Percentiles rank a stretch among this genome's conserved stretches.
phyloP scores from a whole-genome alignment of 2,888 invertebrate genomes.

The Gymnocheta viridis region DNA sequence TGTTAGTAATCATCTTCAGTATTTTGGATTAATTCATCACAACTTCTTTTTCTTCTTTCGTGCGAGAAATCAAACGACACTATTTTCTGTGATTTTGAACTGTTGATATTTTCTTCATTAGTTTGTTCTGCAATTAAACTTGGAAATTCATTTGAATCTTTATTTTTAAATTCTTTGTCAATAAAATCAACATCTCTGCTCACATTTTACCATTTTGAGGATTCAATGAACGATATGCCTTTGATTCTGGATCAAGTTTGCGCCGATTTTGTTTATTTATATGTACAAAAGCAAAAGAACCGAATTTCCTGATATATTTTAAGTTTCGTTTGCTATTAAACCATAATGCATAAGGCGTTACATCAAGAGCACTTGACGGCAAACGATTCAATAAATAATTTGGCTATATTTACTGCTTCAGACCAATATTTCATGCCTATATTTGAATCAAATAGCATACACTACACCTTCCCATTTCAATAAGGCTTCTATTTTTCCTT shows the following conservation, averaged over 20 bases:
- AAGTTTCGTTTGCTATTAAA: no score
- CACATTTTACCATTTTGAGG: neutral
- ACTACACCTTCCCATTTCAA: no score
- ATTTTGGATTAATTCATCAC: neutral
- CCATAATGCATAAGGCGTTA: no score
- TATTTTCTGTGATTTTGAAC: no score
- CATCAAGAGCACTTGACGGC: no score
- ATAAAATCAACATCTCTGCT: neutral
- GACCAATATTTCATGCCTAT: no score
- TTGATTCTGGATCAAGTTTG: neutral
- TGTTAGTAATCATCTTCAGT: neutral
- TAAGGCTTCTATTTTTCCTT: neutral
- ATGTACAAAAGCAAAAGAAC: neutral
- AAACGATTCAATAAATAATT: neutral
- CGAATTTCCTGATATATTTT: slow-evolving; percentile 2
- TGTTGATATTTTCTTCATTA: no score
- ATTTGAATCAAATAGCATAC: no score
- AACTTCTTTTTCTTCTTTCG: neutral
- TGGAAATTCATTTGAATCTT: neutral
- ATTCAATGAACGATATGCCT: neutral
- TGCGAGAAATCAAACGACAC: neutral
- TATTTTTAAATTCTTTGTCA: neutral
- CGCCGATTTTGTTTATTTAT: slow-evolving; percentile 16
- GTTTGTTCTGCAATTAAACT: neutral
- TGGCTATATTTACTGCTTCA: no score